Conservation (phyloP, 1,140 invertebrate species). For the Hyles euphorbiae region DNA sequence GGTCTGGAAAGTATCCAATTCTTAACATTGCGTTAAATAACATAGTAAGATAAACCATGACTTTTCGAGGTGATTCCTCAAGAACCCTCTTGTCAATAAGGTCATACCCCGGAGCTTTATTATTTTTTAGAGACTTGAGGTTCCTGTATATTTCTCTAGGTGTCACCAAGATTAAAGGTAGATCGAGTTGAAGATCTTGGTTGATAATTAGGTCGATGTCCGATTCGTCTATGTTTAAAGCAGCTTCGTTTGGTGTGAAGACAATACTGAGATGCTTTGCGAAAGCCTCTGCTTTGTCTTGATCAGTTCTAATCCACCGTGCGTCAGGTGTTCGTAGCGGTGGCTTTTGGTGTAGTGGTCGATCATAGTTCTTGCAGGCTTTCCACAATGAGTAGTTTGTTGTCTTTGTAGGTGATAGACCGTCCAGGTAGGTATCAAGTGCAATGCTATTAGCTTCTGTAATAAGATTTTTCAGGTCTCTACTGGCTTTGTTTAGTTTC, state of each 20-base stretch:
- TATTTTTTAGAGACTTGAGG: slow-evolving; percentile 1
- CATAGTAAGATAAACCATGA: background rate
- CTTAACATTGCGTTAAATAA: slow-evolving; percentile 3
- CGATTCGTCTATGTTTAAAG: background rate
- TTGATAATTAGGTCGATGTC: background rate
- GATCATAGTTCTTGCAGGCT: slow-evolving; percentile 9
- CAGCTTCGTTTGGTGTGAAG: slow-evolving; percentile 12
- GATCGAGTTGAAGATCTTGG: slow-evolving; percentile 9
- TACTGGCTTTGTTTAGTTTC: background rate
- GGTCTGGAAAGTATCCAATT: slow-evolving; percentile 2
- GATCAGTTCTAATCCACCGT: background rate
- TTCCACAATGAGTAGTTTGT: slow-evolving; percentile 21
- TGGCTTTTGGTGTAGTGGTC: slow-evolving; percentile 7
- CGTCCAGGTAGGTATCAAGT: slow-evolving; percentile 4
- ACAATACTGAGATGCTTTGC: slow-evolving; percentile 11
- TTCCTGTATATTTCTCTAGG: background rate
- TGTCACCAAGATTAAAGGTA: slow-evolving; percentile 4
- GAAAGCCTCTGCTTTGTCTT: slow-evolving; percentile 9
- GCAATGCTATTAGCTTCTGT: background rate
- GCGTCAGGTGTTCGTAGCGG: slow-evolving; percentile 2
- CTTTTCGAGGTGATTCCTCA: slow-evolving; percentile 3
- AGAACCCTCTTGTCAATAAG: slow-evolving; percentile 5
- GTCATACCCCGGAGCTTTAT: slow-evolving; percentile 15
- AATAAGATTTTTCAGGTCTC: slow-evolving; percentile 1
- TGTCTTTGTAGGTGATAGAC: background rate